phyloP scores from a whole-genome alignment of 2,888 invertebrate genomes.

The Hypomecis punctinalis region DNA sequence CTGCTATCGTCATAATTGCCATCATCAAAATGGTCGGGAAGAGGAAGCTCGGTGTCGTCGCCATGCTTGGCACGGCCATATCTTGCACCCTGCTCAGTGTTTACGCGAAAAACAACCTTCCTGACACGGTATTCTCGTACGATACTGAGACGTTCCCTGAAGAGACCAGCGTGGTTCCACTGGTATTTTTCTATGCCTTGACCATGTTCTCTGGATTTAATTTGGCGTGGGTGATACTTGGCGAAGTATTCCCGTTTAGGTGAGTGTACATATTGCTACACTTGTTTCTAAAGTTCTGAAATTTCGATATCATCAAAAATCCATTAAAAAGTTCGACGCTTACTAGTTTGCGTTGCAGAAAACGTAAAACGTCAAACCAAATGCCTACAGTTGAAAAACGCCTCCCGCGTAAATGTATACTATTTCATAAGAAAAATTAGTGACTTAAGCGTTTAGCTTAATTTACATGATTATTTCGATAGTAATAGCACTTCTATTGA shows the following conservation, averaged over 20 bases:
- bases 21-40: conserved; percentile 77
- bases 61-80: conserved; percentile 71
- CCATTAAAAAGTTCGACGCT: too few relatives aligned
- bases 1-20: conserved; percentile 68
- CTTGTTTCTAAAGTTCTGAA: background rate
- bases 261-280: too few relatives aligned
- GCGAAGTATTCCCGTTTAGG: conserved; percentile 86
- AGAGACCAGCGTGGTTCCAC: conserved; percentile 69
- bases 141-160: conserved; percentile 67
- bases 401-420: too few relatives aligned
- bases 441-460: too few relatives aligned
- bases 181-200: conserved; percentile 70
- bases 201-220: conserved; percentile 71
- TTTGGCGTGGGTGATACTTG: conserved; percentile 83
- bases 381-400: too few relatives aligned
- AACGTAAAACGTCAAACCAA: too few relatives aligned
- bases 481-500: too few relatives aligned
- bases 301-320: too few relatives aligned
- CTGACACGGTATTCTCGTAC: conserved; percentile 73
- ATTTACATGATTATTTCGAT: too few relatives aligned
- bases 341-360: too few relatives aligned
- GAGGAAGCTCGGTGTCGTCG: conserved; percentile 73
- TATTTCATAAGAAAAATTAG: too few relatives aligned
- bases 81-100: conserved; percentile 72
- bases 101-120: conserved; percentile 69